Evolutionary conservation across 2,888 invertebrate genomes (phyloP).

Genomic region (Dryobota labecula): DNA sequence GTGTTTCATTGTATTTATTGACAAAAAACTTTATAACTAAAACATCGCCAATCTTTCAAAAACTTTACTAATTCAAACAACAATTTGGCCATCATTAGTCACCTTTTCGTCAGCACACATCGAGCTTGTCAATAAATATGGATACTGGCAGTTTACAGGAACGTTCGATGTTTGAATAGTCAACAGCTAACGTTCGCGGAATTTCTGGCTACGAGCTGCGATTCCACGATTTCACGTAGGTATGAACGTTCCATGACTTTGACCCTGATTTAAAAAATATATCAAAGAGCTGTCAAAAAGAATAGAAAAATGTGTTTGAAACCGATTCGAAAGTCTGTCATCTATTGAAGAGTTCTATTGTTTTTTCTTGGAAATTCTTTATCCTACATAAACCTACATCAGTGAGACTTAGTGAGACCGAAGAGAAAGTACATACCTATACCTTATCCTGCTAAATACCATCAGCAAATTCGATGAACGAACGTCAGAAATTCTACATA

Average conservation of each 20-base stretch:
- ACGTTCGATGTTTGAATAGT: constrained; percentile 34
- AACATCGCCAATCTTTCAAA: not conserved
- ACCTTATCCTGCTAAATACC: not conserved
- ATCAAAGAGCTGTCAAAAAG: not conserved
- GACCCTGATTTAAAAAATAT: not conserved
- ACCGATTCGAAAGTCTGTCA: not conserved
- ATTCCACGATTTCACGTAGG: too few relatives aligned
- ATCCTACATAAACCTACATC: not conserved
- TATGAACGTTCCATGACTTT: not conserved
- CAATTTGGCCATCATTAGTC: not conserved
- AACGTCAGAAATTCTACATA: not conserved
- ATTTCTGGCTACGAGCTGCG: constrained; percentile 1
- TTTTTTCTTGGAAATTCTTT: not conserved
- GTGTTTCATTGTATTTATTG: not conserved
- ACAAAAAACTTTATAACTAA: not conserved
- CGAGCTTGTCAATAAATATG: constrained; percentile 4
- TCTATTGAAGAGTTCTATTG: not conserved
- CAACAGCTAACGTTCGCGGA: not conserved
- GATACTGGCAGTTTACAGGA: constrained; percentile 15
- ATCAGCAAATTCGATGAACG: not conserved
- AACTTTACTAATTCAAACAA: not conserved
- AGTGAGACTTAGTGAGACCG: not conserved
- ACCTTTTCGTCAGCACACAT: not conserved
- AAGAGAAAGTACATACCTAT: not conserved
- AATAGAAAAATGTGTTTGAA: not conserved